Evolutionary conservation across 2,113 vertebrate species (phyloP).

Genomic region (Ptyas mucosa): DNA sequence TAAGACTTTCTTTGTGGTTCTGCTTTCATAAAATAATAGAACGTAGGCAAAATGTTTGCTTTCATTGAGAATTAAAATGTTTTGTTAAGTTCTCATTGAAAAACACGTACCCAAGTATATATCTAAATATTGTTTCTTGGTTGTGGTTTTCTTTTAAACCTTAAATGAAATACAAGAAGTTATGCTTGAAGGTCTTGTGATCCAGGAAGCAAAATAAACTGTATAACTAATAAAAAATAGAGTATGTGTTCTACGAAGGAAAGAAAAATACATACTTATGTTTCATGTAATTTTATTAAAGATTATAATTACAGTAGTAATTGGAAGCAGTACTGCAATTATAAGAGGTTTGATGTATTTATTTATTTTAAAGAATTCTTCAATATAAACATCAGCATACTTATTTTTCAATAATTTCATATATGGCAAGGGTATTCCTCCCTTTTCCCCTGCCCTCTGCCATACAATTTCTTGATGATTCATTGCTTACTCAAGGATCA

Average conservation of each 20-base stretch:
- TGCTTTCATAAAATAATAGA: background rate
- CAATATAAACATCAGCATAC: background rate
- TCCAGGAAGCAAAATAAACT: background rate
- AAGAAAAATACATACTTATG: background rate
- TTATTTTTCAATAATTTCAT: background rate
- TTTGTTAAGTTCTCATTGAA: background rate
- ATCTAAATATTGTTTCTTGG: background rate
- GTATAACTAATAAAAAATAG: background rate
- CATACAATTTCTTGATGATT: background rate
- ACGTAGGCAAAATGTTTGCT: background rate
- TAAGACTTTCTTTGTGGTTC: background rate
- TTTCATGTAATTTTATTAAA: background rate
- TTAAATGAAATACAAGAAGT: background rate
- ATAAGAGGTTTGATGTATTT: background rate
- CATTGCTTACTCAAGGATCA: background rate
- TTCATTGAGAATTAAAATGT: background rate
- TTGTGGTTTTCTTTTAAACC: background rate
- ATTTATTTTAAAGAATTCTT: background rate
- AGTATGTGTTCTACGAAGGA: background rate
- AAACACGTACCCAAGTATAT: background rate
- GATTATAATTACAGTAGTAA: background rate
- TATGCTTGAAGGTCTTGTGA: background rate
- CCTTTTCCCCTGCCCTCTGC: background rate
- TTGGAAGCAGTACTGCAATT: background rate
- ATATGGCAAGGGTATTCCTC: background rate